Base-by-base conservation (phyloP, 1,140 invertebrate species). In the Neodiprion pinetum region DNA sequence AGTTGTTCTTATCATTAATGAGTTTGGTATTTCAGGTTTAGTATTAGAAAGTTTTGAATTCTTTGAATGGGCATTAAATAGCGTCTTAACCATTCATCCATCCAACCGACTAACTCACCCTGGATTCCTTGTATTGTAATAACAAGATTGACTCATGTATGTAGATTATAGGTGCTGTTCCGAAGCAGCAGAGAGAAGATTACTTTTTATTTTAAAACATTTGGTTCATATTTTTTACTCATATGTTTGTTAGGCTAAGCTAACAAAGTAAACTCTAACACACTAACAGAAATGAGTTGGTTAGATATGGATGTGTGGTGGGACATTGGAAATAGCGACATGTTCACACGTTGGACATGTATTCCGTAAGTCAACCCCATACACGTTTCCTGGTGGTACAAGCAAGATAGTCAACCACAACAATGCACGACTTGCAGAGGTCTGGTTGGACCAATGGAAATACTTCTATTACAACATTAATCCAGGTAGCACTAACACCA, bases 381-480 rank as follows among this genome's bases (percentile, higher is more conserved):
- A 99, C 89, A 97, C 97, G 80, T 99, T 99, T 91, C 98, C 98
- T 75, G 98, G 98, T 82, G 98, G 98, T 81, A 99, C 97, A 80
- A 96, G 96, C 86, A 95, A 96, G 87, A 97, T 99, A 88, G 96
- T 99, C 89, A 98, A 99, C 92, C 97, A 98, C 91, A 99, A 99
- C 92, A 97, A 98, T 92, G 97, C 96, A 80, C 92, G 97, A 81
- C 93, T 98, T 82, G 97, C 96, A 77, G 96, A 97, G 90, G 97
- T 99, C 81, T 99, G 97, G 97, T 93, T 99, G 90, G 97, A 99
- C 90, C 95, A 98, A 85, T 99, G 96, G 96, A 97, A 96, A 92
- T 93, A 97, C 88, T 98, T 98, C 93, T 99, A 98, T 94, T 98
- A 97, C 93, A 96, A 96, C 90, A 97, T 98, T 91, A 98, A 98